phyloP scores from a whole-genome alignment of 2,888 invertebrate species.

The Cosmia pyralina region DNA sequence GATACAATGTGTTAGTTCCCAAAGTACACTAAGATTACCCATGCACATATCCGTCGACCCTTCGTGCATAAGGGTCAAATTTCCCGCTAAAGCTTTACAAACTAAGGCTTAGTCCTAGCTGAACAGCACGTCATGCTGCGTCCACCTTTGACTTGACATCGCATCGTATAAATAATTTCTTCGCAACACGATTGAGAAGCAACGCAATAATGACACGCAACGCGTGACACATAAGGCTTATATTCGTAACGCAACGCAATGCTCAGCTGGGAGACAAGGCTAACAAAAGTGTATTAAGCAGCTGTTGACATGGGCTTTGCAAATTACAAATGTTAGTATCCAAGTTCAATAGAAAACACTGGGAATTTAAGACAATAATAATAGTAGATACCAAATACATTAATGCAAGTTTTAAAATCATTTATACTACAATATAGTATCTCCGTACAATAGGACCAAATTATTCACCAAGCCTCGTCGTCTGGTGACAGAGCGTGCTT shows the following conservation, averaged over 20 bases:
- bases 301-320: conserved; percentile 26
- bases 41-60: conserved; percentile 25
- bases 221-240: not conserved
- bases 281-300: conserved; percentile 29
- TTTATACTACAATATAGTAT: conserved; percentile 2
- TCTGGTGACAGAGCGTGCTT: conserved; percentile 2
- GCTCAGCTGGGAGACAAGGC: conserved; percentile 14
- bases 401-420: conserved; percentile 8
- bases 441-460: conserved; percentile 36
- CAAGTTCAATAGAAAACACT: conserved; percentile 38
- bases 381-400: conserved; percentile 11
- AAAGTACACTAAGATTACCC: conserved; percentile 37
- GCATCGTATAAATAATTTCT: conserved; percentile 25
- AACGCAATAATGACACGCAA: conserved; percentile 15
- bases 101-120: conserved; percentile 10
- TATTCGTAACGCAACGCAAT: conserved; percentile 10
- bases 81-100: conserved; percentile 18
- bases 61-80: conserved; percentile 41
- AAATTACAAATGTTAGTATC: conserved; percentile 26
- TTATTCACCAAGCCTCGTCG: not conserved
- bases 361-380: conserved; percentile 40
- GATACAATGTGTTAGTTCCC: conserved; percentile 45
- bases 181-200: conserved; percentile 36
- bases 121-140: not conserved
- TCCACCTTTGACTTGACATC: conserved; percentile 15